Conservation (phyloP, 1,140 invertebrate species). For the Stegodyphus mimosarum region DNA sequence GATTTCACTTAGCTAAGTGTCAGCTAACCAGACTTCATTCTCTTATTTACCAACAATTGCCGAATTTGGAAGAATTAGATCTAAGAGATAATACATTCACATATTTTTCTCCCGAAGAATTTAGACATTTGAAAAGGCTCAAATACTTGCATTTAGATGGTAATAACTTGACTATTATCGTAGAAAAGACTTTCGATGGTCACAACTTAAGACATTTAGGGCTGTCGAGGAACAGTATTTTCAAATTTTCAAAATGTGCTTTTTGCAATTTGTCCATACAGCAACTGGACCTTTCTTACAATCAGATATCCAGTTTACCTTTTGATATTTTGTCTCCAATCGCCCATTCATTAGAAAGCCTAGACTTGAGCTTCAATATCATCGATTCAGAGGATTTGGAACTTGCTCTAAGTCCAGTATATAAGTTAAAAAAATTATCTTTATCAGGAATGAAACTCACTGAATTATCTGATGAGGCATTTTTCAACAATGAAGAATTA, state of each 20-base stretch:
- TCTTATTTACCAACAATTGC: conserved; percentile 62
- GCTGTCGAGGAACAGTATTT: conserved; percentile 78
- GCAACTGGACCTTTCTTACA: conserved; percentile 78
- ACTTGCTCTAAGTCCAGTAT: conserved; percentile 72
- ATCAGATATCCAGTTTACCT: conserved; percentile 77
- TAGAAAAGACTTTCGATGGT: conserved; percentile 79
- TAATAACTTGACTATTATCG: conserved; percentile 77
- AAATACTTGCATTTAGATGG: conserved; percentile 78
- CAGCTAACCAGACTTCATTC: conserved; percentile 63
- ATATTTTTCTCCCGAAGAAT: conserved; percentile 69
- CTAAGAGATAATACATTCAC: conserved; percentile 79
- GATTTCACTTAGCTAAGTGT: conserved; percentile 74
- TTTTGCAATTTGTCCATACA: conserved; percentile 77
- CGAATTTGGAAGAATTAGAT: conserved; percentile 64
- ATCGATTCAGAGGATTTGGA: conserved; percentile 69
- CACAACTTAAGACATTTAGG: conserved; percentile 70
- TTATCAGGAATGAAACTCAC: conserved; percentile 68
- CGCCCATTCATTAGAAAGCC: conserved; percentile 73
- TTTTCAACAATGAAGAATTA: conserved; percentile 62
- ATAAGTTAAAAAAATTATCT: conserved; percentile 72
- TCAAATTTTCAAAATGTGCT: conserved; percentile 77
- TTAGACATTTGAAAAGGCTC: conserved; percentile 70
- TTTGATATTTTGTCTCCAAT: conserved; percentile 73
- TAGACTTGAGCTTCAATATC: conserved; percentile 78
- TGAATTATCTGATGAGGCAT: conserved; percentile 59